Evolutionary conservation across 2,113 vertebrate genomes (phyloP).

Genomic region (Sterrhoptilus dennistouni): DNA sequence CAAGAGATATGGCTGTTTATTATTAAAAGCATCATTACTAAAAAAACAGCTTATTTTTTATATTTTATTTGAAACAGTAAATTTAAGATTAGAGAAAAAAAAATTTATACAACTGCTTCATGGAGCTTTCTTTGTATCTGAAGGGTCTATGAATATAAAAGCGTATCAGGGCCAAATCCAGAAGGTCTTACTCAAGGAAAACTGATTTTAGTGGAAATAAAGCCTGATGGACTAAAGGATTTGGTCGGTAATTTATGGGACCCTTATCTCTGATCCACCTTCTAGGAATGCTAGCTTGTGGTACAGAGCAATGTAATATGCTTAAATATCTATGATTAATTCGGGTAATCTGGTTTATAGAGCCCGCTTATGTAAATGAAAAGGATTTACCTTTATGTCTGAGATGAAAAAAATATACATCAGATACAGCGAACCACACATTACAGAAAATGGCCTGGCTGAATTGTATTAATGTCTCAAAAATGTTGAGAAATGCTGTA

Average conservation of each 20-base stretch:
- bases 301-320: constrained; percentile 58
- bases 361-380: constrained; percentile 54
- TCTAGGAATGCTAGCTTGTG: constrained; percentile 52
- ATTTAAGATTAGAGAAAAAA: neutral
- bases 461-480: constrained; percentile 59
- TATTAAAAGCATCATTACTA: neutral
- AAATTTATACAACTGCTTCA: neutral
- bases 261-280: constrained; percentile 63
- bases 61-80: neutral
- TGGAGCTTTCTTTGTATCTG: neutral
- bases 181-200: constrained; percentile 30
- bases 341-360: constrained; percentile 64
- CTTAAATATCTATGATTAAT: constrained; percentile 67
- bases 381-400: constrained; percentile 71
- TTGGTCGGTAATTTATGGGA: constrained; percentile 54
- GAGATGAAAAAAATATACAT: constrained; percentile 69
- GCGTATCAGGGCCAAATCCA: constrained; percentile 9
- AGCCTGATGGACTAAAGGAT: constrained; percentile 61
- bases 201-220: constrained; percentile 66
- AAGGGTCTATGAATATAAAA: constrained; percentile 50
- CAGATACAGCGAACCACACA: constrained; percentile 53
- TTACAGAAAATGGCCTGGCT: constrained; percentile 53
- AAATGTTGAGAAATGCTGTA: constrained; percentile 49
- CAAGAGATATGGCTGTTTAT: neutral
- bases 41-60: neutral